phyloP scores from a whole-genome alignment of 2,888 invertebrate genomes.

The Graphium colonna region DNA sequence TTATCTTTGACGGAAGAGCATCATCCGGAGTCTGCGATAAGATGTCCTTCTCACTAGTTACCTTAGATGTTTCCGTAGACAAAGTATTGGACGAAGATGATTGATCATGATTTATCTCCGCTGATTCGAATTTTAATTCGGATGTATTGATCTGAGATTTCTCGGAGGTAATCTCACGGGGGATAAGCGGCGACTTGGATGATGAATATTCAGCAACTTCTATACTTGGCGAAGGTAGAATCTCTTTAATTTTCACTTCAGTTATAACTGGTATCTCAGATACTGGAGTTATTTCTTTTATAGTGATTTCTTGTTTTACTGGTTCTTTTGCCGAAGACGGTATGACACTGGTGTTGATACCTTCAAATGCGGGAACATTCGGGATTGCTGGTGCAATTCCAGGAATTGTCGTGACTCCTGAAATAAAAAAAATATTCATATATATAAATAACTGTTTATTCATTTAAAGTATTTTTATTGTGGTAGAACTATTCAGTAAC shows the following conservation, averaged over 20 bases:
- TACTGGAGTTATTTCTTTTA: conserved; percentile 81
- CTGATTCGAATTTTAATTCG: conserved; percentile 43
- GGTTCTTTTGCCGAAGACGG: conserved; percentile 45
- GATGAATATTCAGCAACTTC: conserved; percentile 65
- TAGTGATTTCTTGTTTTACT: conserved; percentile 68
- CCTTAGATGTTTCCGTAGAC: conserved; percentile 34
- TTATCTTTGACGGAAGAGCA: conserved; percentile 59
- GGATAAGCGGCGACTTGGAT: conserved; percentile 65
- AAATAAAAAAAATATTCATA: not conserved
- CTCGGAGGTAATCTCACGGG: conserved; percentile 66
- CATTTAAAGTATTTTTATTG: no score
- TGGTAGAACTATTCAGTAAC: no score
- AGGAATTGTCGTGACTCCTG: conserved; percentile 61
- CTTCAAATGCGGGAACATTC: conserved; percentile 39
- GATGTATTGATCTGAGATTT: conserved; percentile 37
- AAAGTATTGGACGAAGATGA: conserved; percentile 38
- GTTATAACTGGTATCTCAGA: conserved; percentile 69
- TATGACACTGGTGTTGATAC: conserved; percentile 34
- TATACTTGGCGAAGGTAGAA: conserved; percentile 58
- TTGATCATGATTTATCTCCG: conserved; percentile 46
- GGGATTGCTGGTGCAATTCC: conserved; percentile 43
- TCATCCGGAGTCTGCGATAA: conserved; percentile 40
- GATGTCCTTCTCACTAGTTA: conserved; percentile 22
- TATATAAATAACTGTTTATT: no score
- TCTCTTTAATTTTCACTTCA: conserved; percentile 70